Percentiles rank a stretch among this genome's conserved stretches.
These are phyloP conservation scores for Zapus hudsonius DNA, from an alignment of 2,113 vertebrate genomes.

Conservation along the genomic window DNA sequence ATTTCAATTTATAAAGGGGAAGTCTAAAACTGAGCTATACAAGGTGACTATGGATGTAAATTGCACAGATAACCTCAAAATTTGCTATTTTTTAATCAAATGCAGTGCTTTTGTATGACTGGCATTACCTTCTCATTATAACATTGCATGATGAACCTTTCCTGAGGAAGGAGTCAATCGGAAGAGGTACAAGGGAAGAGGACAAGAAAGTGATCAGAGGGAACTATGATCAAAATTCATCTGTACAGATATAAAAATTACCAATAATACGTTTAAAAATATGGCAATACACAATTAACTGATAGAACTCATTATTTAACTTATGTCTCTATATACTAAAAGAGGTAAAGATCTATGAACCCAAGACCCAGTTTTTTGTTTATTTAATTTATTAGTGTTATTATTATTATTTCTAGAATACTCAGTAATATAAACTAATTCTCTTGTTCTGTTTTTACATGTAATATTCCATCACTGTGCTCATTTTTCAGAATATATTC, in stretches of 20 bases:
- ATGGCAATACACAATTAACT: constrained; percentile 18
- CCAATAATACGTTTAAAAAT: not conserved
- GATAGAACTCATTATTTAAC: not conserved
- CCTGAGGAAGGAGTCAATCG: too few relatives aligned
- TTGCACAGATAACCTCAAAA: not conserved
- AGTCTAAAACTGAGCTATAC: not conserved
- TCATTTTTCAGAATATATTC: constrained; percentile 63
- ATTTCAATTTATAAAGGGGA: not conserved
- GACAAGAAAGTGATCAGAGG: too few relatives aligned
- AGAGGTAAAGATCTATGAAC: not conserved
- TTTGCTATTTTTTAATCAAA: not conserved
- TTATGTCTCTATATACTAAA: not conserved
- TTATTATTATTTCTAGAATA: not conserved
- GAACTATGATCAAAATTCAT: too few relatives aligned
- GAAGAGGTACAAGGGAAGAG: too few relatives aligned
- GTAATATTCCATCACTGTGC: constrained; percentile 53
- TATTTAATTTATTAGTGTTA: not conserved
- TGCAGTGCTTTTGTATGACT: not conserved
- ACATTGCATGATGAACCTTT: not conserved
- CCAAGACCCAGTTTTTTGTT: not conserved
- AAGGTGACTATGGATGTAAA: not conserved
- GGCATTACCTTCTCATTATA: not conserved
- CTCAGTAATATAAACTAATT: not conserved
- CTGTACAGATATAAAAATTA: too few relatives aligned
- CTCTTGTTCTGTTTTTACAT: not conserved